Percentiles rank a stretch among this genome's conserved stretches.
phyloP scores from a whole-genome alignment of 2,797 vertebrate genomes.

The Choloepus didactylus region DNA sequence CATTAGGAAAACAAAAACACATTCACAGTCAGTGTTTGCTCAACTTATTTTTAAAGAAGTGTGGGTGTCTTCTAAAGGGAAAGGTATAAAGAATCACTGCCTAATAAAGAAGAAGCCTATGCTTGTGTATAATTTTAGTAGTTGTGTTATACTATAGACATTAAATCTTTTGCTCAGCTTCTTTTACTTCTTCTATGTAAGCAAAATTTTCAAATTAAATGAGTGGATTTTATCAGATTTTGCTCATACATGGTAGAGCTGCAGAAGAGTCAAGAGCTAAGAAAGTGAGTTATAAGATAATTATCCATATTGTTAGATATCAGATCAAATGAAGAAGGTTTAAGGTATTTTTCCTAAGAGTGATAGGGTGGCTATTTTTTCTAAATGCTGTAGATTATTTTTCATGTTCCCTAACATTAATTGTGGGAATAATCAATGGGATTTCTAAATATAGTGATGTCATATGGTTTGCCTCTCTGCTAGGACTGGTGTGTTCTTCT shows the following conservation, averaged over 20 bases:
- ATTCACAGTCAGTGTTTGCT: conserved; percentile 77
- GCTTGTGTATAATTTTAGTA: conserved; percentile 65
- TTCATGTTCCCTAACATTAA: not conserved
- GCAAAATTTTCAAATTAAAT: conserved; percentile 53
- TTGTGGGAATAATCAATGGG: not conserved
- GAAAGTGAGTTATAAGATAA: not conserved
- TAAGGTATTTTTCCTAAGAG: not conserved
- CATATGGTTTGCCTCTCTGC: not conserved
- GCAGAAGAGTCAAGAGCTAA: conserved; percentile 34
- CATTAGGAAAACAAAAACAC: conserved; percentile 85
- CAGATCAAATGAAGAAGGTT: not conserved
- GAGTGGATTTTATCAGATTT: conserved; percentile 42
- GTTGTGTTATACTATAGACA: conserved; percentile 39
- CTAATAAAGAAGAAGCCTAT: conserved; percentile 65
- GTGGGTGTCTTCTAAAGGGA: conserved; percentile 74
- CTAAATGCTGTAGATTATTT: not conserved
- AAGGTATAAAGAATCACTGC: conserved; percentile 74
- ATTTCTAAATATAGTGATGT: conserved; percentile 1
- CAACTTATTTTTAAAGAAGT: conserved; percentile 81
- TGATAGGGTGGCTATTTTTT: not conserved
- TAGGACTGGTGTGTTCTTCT: conserved; percentile 3
- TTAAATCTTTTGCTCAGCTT: conserved; percentile 32
- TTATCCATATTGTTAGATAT: conserved; percentile 5
- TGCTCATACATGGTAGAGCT: not conserved
- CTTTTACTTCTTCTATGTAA: not conserved